Evolutionary conservation across 2,797 vertebrate genomes (phyloP).

Genomic region (Epinephelus awoara): DNA sequence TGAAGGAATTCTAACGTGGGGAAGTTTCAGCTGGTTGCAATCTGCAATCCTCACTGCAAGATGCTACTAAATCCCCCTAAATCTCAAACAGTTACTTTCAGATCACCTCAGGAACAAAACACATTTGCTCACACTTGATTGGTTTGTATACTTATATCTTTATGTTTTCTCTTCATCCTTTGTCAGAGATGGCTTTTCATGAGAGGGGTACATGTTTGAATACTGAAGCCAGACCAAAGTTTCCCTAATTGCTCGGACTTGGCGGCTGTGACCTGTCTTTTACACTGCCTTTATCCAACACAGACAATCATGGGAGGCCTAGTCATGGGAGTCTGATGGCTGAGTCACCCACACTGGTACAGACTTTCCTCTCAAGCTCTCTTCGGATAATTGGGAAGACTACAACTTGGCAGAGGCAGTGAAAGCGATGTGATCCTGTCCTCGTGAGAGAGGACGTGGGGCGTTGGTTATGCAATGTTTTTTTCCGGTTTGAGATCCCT

Average conservation of each 20-base stretch:
- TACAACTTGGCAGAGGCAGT: conserved; percentile 64
- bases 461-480: conserved; percentile 71
- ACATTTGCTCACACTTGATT: not conserved
- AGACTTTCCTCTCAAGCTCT: conserved; percentile 62
- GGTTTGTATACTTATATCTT: not conserved
- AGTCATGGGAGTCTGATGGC: conserved; percentile 76
- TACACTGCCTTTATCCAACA: conserved; percentile 27
- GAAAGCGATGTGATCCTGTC: conserved; percentile 67
- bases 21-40: too few relatives aligned
- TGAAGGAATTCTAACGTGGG: too few relatives aligned
- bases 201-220: conserved; percentile 16
- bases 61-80: too few relatives aligned
- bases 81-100: too few relatives aligned
- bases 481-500: conserved; percentile 61
- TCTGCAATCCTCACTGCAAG: too few relatives aligned
- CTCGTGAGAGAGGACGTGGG: conserved; percentile 68
- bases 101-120: not conserved
- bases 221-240: not conserved
- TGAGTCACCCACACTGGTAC: conserved; percentile 72
- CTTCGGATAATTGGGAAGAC: conserved; percentile 64
- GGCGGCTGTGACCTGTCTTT: conserved; percentile 38
- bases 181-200: not conserved
- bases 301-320: conserved; percentile 69
- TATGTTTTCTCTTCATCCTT: not conserved
- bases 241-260: not conserved